Base-by-base conservation (phyloP, 2,113 vertebrate species). In the Thomomys bottae region DNA sequence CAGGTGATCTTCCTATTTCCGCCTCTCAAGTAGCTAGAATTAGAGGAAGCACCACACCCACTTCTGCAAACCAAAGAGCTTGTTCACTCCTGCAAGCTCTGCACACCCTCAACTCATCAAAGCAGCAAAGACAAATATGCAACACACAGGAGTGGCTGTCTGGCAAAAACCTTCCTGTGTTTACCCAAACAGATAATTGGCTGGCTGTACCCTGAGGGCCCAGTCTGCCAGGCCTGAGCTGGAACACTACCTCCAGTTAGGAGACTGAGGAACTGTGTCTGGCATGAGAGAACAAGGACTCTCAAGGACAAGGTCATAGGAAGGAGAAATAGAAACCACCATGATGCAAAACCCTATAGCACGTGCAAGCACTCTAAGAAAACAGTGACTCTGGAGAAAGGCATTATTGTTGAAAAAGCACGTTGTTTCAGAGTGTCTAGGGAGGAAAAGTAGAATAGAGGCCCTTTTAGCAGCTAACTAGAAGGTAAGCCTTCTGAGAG, bases 141-240 rank as follows among this genome's bases (percentile, higher is more conserved):
- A 2, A 14, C 49, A 4, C 49, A 54, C 49, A 54, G 49, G 15
- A 14, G 49, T 1, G 80, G 67, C 8, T 28, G 18, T 34, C 80
- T 63, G 30, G 24, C 77, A 80, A 91, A 93, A 94, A 76, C 82
- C 67, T 78, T 6, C 42, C 36, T 63, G n/a, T 72, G 72, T 85
- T 84, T 32, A 87, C 71, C 64, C n/a, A 85, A 80, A 73, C 40
- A 71, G 10, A 45, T 49, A 34, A 59, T 18, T 42, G 42, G 70
- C 59, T 28, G 28, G 59, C 30, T 36, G 8, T 36, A 61, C 34
- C 78, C 67, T 21, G 23, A 92, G 49, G 59, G 49, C 61, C 61
- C 1, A 6, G 59, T 68, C n/a, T 54, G 21, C 40, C 3, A 66
- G 10, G 71, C 38, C 28, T 34, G 40, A 63, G n/a, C 91, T 54